A percentile compares a stretch with the other conserved stretches of the same genome.
Conservation (phyloP, 2,888 invertebrate genomes). For the Eupeodes latifasciatus region DNA sequence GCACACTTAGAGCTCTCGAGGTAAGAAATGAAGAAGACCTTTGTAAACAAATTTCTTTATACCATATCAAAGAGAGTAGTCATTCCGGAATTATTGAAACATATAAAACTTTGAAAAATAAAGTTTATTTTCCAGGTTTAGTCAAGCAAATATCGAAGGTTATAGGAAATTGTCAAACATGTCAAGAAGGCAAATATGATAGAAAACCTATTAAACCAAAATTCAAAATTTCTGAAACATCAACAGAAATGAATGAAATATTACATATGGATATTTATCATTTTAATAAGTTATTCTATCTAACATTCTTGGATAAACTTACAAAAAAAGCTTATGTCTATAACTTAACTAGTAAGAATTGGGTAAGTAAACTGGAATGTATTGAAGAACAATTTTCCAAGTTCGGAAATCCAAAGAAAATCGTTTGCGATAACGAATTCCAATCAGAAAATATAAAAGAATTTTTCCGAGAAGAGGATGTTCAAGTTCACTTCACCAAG, state of each 20-base stretch:
- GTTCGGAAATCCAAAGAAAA: slow-evolving; percentile 30
- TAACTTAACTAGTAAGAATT: slow-evolving; percentile 14
- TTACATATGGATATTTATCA: slow-evolving; percentile 28
- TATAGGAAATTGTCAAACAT: slow-evolving; percentile 26
- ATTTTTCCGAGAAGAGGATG: slow-evolving; percentile 11
- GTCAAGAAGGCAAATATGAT: slow-evolving; percentile 27
- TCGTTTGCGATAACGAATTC: slow-evolving; percentile 33
- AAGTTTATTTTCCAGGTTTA: slow-evolving; percentile 21
- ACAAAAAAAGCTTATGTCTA: slow-evolving; percentile 35
- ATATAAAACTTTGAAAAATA: slow-evolving; percentile 16
- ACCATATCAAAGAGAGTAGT: slow-evolving; percentile 23
- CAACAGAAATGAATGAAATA: slow-evolving; percentile 23
- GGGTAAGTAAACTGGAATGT: slow-evolving; percentile 9
- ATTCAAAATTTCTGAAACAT: slow-evolving; percentile 36
- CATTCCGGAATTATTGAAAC: slow-evolving; percentile 28
- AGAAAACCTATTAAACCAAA: slow-evolving; percentile 37
- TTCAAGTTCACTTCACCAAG: slow-evolving; percentile 29
- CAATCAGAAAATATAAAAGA: slow-evolving; percentile 21
- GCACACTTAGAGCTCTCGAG: slow-evolving; percentile 33
- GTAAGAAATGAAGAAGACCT: slow-evolving; percentile 21
- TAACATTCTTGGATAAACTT: slow-evolving; percentile 23
- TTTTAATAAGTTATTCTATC: slow-evolving; percentile 20
- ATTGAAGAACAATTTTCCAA: slow-evolving; percentile 32
- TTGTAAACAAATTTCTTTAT: slow-evolving; percentile 36
- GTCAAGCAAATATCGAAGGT: slow-evolving; percentile 11